These are phyloP conservation scores for Lindbergichthys nudifrons DNA, from an alignment of 2,797 vertebrate species.

Conservation along the genomic window DNA sequence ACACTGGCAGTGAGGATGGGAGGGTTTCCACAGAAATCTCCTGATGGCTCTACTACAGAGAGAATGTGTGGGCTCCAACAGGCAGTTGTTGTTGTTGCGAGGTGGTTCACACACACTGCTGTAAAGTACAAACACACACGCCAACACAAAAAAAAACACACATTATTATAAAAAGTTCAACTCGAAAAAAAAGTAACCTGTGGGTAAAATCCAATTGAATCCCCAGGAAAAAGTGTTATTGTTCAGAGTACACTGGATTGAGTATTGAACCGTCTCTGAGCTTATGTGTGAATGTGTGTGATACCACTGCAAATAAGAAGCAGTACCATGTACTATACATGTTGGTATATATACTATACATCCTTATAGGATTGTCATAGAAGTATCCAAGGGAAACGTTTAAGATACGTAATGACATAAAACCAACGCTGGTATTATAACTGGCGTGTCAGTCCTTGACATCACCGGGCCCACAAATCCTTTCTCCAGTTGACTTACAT, in stretches of 20 bases:
- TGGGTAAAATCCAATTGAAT: conserved; percentile 54
- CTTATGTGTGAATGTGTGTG: not conserved
- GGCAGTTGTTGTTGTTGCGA: conserved; percentile 62
- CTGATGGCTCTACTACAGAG: conserved; percentile 67
- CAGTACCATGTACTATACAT: not conserved
- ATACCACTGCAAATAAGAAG: not conserved
- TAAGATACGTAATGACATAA: not conserved
- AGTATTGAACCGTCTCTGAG: conserved; percentile 6
- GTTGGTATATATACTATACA: not conserved
- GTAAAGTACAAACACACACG: conserved; percentile 37
- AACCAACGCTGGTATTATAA: not conserved
- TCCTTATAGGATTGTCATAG: not conserved
- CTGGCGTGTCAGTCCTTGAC: too few species aligned
- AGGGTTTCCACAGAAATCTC: conserved; percentile 73
- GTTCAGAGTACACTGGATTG: conserved; percentile 1
- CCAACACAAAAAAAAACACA: conserved; percentile 3
- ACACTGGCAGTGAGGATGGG: conserved; percentile 48
- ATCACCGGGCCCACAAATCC: too few species aligned
- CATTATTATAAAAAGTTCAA: conserved; percentile 31
- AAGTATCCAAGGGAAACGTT: not conserved
- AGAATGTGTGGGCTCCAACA: conserved; percentile 72
- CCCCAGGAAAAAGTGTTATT: conserved; percentile 22
- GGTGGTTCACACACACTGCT: conserved; percentile 59
- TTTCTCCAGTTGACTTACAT: too few species aligned
- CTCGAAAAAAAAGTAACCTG: conserved; percentile 47